These are phyloP conservation scores for Catalaphyllia jardinei DNA, from an alignment of 64 coral and sea anemone genomes.

Conservation along the genomic window DNA sequence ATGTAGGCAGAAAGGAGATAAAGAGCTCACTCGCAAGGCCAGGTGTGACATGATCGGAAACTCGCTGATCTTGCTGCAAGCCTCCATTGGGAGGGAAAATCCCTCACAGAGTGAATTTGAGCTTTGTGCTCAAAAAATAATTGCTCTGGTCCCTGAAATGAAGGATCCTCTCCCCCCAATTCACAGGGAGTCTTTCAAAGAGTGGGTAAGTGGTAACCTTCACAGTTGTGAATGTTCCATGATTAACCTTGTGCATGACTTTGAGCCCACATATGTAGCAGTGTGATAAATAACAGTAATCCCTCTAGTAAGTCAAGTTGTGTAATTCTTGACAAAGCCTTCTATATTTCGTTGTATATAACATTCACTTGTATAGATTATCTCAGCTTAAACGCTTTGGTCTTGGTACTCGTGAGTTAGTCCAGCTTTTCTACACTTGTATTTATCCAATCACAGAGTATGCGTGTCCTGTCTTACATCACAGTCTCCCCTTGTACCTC, in stretches of 20 bases:
- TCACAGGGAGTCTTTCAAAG: constrained; percentile 11
- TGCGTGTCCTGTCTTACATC: too few relatives aligned
- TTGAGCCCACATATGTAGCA: too few relatives aligned
- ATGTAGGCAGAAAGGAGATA: neutral
- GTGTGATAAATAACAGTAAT: too few relatives aligned
- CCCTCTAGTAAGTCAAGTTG: too few relatives aligned
- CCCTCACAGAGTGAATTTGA: constrained; percentile 25
- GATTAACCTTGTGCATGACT: neutral
- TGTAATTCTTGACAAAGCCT: too few relatives aligned
- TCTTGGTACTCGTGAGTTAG: too few relatives aligned
- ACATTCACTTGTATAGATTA: too few relatives aligned
- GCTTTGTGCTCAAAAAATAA: constrained; percentile 31
- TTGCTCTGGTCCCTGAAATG: constrained; percentile 11
- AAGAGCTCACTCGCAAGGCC: neutral
- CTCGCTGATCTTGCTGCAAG: constrained; percentile 29
- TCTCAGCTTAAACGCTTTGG: too few relatives aligned
- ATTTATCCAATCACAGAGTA: too few relatives aligned
- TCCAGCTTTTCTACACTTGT: too few relatives aligned
- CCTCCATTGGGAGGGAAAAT: constrained; percentile 15
- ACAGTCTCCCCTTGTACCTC: too few relatives aligned
- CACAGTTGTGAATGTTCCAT: neutral
- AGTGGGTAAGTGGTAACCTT: neutral
- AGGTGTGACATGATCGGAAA: neutral
- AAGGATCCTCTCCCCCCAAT: constrained; percentile 38
- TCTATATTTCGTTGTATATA: too few relatives aligned